Evolutionary conservation across 2,113 vertebrate genomes (phyloP), one percentile per base, ranked within the genome.

Genomic region (Phaethon lepturus): DNA sequence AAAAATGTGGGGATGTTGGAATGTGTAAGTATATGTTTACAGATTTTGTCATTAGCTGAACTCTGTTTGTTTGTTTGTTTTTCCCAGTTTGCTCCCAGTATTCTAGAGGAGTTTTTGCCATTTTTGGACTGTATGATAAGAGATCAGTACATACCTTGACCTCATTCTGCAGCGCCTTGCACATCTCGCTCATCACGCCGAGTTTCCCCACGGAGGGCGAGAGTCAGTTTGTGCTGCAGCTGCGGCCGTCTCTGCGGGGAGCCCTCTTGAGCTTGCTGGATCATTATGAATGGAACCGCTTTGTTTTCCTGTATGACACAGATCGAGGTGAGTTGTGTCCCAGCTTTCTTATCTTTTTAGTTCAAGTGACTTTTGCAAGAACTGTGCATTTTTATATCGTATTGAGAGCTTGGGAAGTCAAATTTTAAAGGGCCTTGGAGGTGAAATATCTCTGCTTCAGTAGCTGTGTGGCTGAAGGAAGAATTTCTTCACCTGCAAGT

Each of bases 41-140:
- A 35, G 28, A 16, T 73, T 82, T 69, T 83, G 9, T n/a, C 93
- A 50, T 55, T 19, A 6, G 3, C 66, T 87, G 56, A 85, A 85
- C 28, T n/a, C 50, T 75, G 1, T 26, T 31, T 38, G 38, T 38
- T 11, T 35, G 74, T 22, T 44, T 92, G 53, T 71, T 88, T 13
- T 98, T 98, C 60, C 98, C 98, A 99, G 99, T 99, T 97, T 99
- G 99, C 97, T 99, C 99, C 88, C 99, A 99, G 98, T 99, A 99
- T 96, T 99, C 99, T 28, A 98, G 99, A 97, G 99, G 99, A 93
- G 99, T 99, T 95, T 99, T 99, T 92, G 99, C 99, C 97, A 99
- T 99, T 98, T 99, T 99, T 97, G 99, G 99, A 98, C 99, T 99
- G 78, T 99, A 99, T 45, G 99, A 99, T 95, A 99, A 99, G 98